phyloP scores from a whole-genome alignment of 2,113 vertebrate species.

The Stigmatopora argus region DNA sequence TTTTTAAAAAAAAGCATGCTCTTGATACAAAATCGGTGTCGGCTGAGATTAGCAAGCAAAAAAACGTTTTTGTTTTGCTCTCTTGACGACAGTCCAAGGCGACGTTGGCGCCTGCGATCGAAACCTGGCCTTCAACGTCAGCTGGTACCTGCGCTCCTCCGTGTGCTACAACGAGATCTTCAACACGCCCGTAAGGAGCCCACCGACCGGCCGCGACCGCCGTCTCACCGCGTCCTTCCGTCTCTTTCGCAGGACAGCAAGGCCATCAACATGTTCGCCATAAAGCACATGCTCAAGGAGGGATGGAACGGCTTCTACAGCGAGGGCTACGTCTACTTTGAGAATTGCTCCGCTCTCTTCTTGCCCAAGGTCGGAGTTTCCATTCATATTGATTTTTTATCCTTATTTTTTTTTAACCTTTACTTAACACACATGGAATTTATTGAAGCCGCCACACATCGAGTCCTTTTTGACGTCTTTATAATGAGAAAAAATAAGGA shows the following conservation, averaged over 20 bases:
- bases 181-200: slow-evolving; percentile 67
- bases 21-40: no score
- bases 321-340: slow-evolving; percentile 69
- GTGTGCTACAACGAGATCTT: slow-evolving; percentile 75
- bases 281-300: slow-evolving; percentile 73
- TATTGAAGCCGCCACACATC: no score
- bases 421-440: no score
- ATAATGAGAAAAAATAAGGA: no score
- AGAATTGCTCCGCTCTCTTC: slow-evolving; percentile 81
- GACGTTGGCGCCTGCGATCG: slow-evolving; percentile 49
- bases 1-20: no score
- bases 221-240: neutral
- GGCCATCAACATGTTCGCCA: slow-evolving; percentile 74
- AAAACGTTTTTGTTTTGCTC: neutral
- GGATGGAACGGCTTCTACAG: slow-evolving; percentile 85
- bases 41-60: no score
- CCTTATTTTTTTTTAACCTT: no score
- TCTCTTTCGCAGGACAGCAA: slow-evolving; percentile 71
- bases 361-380: slow-evolving; percentile 73
- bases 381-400: no score
- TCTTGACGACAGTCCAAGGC: slow-evolving; percentile 51
- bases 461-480: no score
- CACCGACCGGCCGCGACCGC: neutral
- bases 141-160: slow-evolving; percentile 74
- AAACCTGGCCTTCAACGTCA: slow-evolving; percentile 65